Evolutionary conservation across 2,113 vertebrate genomes (phyloP).

Genomic region (Chlamydotis undulata): DNA sequence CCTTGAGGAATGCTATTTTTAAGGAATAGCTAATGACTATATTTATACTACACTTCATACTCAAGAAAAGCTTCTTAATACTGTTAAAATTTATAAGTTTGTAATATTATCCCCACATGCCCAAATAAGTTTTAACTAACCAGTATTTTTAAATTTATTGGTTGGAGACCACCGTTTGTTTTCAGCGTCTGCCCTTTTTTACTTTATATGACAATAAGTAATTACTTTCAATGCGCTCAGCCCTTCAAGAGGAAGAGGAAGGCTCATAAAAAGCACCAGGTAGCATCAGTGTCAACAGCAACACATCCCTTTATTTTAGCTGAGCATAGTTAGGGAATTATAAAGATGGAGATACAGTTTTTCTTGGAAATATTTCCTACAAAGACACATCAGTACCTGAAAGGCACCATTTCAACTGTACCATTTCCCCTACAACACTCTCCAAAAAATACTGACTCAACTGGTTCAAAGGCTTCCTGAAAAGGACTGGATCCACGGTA

Average conservation of each 20-base stretch:
- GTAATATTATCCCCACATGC: neutral
- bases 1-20: neutral
- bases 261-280: neutral
- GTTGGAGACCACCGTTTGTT: neutral
- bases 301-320: neutral
- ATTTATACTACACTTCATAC: neutral
- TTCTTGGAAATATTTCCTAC: neutral
- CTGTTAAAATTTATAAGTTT: neutral
- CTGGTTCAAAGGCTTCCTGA: neutral
- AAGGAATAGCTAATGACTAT: neutral
- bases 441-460: neutral
- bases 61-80: neutral
- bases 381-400: neutral
- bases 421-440: neutral
- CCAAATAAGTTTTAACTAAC: neutral
- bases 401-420: neutral
- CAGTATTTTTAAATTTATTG: neutral
- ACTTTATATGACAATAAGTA: neutral
- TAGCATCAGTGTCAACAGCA: neutral
- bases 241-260: neutral
- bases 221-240: neutral
- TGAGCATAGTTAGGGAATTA: neutral
- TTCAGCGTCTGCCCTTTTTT: neutral
- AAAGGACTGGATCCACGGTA: neutral
- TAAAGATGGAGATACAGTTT: neutral